A percentile compares a stretch with the other conserved stretches of the same genome.
Conservation (phyloP, 2,113 vertebrate genomes). For the Poeciliopsis occidentalis region DNA sequence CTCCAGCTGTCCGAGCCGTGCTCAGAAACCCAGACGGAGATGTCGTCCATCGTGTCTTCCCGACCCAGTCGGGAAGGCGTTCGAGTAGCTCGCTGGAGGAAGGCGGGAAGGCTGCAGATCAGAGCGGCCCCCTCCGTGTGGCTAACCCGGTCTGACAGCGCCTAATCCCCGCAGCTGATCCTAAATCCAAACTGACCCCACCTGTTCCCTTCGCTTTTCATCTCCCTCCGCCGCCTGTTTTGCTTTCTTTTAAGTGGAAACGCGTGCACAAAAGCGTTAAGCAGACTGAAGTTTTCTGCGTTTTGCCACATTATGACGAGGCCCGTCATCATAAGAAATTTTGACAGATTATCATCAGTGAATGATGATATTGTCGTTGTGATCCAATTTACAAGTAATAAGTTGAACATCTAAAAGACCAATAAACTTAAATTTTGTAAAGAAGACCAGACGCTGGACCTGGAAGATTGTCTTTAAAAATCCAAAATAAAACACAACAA, state of each 20-base stretch:
- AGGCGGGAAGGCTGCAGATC: conserved; percentile 24
- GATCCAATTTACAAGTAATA: too few species aligned
- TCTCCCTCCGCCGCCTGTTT: background rate
- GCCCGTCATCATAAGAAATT: too few species aligned
- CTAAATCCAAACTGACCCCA: conserved; percentile 65
- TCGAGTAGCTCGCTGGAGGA: conserved; percentile 26
- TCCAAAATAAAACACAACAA: too few species aligned
- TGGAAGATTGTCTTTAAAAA: too few species aligned
- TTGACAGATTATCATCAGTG: too few species aligned
- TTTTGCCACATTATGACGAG: too few species aligned
- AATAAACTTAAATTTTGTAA: too few species aligned
- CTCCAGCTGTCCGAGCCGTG: conserved; percentile 14
- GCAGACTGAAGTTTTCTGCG: too few species aligned
- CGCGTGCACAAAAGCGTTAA: background rate
- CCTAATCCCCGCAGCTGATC: conserved; percentile 68
- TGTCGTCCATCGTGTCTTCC: conserved; percentile 21
- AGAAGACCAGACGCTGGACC: too few species aligned
- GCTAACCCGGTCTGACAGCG: conserved; percentile 52
- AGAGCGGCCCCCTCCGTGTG: conserved; percentile 32
- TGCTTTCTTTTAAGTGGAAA: background rate
- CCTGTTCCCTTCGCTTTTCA: conserved; percentile 48
- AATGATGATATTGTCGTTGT: too few species aligned
- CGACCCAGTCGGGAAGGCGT: background rate
- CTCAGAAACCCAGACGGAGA: conserved; percentile 6
- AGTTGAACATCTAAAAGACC: too few species aligned